A percentile compares a stretch with the other conserved stretches of the same genome.
Conservation (phyloP, 2,888 invertebrate species). For the Phalera bucephala region DNA sequence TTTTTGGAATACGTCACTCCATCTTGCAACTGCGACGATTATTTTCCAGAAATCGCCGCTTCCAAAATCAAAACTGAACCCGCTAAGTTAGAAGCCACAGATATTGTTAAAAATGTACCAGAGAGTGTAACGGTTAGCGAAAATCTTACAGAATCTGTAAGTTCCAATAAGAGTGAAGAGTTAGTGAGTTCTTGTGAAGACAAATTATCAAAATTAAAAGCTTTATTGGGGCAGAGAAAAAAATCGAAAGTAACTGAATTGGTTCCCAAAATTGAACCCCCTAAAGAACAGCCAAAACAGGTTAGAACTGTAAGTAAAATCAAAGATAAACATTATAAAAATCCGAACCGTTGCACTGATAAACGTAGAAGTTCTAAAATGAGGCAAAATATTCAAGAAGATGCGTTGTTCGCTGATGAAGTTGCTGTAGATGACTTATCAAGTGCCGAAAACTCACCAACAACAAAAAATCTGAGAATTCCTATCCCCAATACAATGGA, state of each 20-base stretch:
- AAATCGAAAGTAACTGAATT: constrained; percentile 14
- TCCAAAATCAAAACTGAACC: constrained; percentile 48
- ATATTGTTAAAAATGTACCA: constrained; percentile 33
- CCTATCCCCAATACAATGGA: constrained; percentile 6
- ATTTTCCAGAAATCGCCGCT: constrained; percentile 41
- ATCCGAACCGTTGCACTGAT: constrained; percentile 37
- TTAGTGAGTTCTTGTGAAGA: constrained; percentile 63
- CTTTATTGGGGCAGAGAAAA: constrained; percentile 46
- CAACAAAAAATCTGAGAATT: constrained; percentile 13
- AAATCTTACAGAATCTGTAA: neutral
- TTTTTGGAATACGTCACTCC: constrained; percentile 51
- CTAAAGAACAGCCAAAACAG: constrained; percentile 11
- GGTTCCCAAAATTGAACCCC: neutral
- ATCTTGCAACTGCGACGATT: constrained; percentile 37
- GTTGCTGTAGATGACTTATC: constrained; percentile 41
- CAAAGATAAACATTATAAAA: constrained; percentile 50
- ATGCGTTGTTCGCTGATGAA: constrained; percentile 53
- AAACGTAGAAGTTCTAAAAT: constrained; percentile 42
- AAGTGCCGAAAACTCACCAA: constrained; percentile 46
- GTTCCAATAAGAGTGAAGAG: constrained; percentile 28
- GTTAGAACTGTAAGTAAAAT: constrained; percentile 30
- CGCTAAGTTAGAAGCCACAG: constrained; percentile 13
- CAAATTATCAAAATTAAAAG: constrained; percentile 61
- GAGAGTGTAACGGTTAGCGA: constrained; percentile 11
- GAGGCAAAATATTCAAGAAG: constrained; percentile 49